Evolutionary conservation across 2,888 invertebrate genomes (phyloP).

Genomic region (Coecobrya sp.): DNA sequence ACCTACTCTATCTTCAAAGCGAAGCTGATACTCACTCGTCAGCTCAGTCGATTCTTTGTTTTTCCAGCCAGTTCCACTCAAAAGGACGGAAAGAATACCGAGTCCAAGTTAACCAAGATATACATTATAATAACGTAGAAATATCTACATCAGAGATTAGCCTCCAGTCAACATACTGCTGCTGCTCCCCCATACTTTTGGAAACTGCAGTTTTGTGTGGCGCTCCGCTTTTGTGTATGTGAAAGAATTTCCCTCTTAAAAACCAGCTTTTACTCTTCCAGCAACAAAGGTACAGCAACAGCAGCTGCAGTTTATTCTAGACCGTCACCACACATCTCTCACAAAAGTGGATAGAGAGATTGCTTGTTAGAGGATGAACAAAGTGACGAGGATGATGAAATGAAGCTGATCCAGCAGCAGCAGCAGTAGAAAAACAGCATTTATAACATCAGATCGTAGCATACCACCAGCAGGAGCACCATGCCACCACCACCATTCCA

Average conservation of each 20-base stretch:
- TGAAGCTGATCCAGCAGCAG: neutral
- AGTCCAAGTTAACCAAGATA: neutral
- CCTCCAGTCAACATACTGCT: conserved; percentile 36
- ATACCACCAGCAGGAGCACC: neutral
- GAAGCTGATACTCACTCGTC: too few relatives aligned
- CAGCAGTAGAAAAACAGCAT: neutral
- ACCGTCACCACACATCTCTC: neutral
- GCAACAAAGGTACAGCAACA: neutral
- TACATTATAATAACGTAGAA: too few relatives aligned
- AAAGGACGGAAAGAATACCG: neutral
- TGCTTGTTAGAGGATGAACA: conserved; percentile 9
- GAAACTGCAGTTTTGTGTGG: conserved; percentile 43
- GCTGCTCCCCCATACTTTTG: conserved; percentile 41
- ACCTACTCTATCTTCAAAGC: too few relatives aligned
- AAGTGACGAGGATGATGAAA: neutral
- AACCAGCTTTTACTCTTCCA: conserved; percentile 24
- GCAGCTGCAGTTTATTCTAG: neutral
- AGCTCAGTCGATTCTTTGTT: too few relatives aligned
- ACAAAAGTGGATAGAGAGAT: neutral
- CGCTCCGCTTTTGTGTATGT: neutral
- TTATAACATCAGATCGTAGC: neutral
- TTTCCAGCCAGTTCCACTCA: neutral
- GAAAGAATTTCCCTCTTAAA: conserved; percentile 73
- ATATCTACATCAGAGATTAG: too few relatives aligned
- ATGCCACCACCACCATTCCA: neutral